Conservation (phyloP, 2,113 vertebrate species). For the Panurus biarmicus region DNA sequence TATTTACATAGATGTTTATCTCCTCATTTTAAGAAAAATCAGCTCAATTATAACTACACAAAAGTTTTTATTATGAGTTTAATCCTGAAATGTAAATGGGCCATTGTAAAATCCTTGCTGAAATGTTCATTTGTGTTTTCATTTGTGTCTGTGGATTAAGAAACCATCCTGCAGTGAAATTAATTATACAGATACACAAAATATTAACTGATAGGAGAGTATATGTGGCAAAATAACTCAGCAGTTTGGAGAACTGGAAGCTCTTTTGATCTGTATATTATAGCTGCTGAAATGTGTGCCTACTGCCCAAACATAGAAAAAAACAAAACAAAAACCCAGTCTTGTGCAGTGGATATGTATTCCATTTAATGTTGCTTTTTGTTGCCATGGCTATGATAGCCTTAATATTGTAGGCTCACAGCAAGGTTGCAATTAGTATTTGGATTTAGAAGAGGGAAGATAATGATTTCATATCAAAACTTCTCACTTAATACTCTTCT, state of each 20-base stretch:
- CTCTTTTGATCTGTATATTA: constrained; percentile 34
- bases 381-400: constrained; percentile 73
- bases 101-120: constrained; percentile 45
- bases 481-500: constrained; percentile 64
- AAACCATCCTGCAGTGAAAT: constrained; percentile 31
- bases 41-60: constrained; percentile 66
- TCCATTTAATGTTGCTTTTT: constrained; percentile 49
- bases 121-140: constrained; percentile 63
- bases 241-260: background rate
- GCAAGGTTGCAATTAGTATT: constrained; percentile 78
- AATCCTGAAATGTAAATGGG: constrained; percentile 67
- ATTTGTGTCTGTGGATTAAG: constrained; percentile 58
- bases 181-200: constrained; percentile 55
- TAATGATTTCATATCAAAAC: constrained; percentile 71
- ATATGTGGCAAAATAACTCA: constrained; percentile 29
- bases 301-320: background rate
- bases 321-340: background rate
- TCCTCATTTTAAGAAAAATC: constrained; percentile 59
- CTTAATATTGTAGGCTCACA: constrained; percentile 66
- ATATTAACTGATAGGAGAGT: constrained; percentile 31
- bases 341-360: background rate
- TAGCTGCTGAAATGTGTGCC: background rate
- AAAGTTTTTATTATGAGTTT: constrained; percentile 67
- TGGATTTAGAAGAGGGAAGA: constrained; percentile 71
- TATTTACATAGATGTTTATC: constrained; percentile 71